Evolutionary conservation across 2,113 vertebrate genomes (phyloP), one percentile per base, ranked within the genome.

Genomic region (Phylloscopus whistleri): DNA sequence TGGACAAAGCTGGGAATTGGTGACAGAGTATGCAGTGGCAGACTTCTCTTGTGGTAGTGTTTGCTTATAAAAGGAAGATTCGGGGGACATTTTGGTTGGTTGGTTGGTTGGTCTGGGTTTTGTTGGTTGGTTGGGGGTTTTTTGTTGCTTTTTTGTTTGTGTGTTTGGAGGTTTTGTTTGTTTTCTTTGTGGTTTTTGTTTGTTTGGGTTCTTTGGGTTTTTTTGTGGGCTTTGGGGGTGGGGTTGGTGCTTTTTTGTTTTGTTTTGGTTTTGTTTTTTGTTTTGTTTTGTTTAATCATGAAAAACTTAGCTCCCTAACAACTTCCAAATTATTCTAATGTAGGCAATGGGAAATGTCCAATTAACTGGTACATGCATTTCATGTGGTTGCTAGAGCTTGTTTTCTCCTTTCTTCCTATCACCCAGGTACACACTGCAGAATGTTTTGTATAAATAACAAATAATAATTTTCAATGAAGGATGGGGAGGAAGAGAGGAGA

Each of bases 21-120:
- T 17, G 41, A 23, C 23, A 53, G 26, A 23, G 1, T 15, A 35
- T 9, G 5, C 37, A 78, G 10, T 0, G 1, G 10, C 11, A n/a
- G 27, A 8, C 3, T 60, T 35, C 16, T 23, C 35, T 22, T 78
- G 4, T 44, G 35, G 20, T 43, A 49, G 6, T 20, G 28, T 26
- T 31, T 0, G 0, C 24, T 48, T 44, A 5, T 30, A 55, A 44
- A 91, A 62, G 8, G 28, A 78, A 35, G 4, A 35, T 67, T 28
- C 58, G 10, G 9, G 15, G 13, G 2, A 10, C 43, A 5, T 48
- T 73, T 35, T 7, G 5, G 7, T 41, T 41, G 7, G 46, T 31
- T 55, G 11, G 30, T 20, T 55, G 4, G 8, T 35, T 53, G 30
- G 13, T 4, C 31, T 52, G 14, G 10, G 11, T 26, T 70, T 72